Base-by-base conservation (phyloP, 2,888 invertebrate genomes). In the Dryobotodes eremita region DNA sequence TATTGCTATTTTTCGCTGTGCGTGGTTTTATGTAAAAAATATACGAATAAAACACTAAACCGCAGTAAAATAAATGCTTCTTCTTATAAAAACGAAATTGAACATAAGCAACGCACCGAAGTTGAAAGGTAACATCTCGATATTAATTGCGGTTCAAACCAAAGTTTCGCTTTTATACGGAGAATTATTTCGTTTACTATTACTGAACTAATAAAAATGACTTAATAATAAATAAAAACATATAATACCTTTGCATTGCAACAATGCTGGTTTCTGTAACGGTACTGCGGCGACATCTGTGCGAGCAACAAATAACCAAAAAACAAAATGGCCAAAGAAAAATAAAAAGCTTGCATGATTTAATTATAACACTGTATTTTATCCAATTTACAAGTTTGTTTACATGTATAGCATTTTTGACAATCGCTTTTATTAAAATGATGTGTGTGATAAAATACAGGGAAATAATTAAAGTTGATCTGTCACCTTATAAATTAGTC, bases 211-310 rank as follows among this genome's bases (percentile, higher is more conserved):
- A 74, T 77, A 77, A 87, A 80, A 83, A 82, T 20, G 1, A 79
- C 88, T 86, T 88, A 87, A 77, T 75, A 76, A 83, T 75, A 88
- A 86, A 87, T 81, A 72, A 80, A 83, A 82, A 85, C 85, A 84
- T 59, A 86, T 73, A 90, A 93, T 96, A 97, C 97, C 97, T 97
- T 96, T 81, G 94, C 92, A 94, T 95, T 95, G 92, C 96, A 97
- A 96, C 95, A 96, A 93, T 95, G 94, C 92, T 94, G 96, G 85
- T 95, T 95, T 92, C 95, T 94, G 95, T 96, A 96, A 88, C 96
- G 94, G 91, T 96, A 96, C 92, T 92, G 94, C 94, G 95, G 95
- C 94, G 95, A 96, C 94, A 96, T 96, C 96, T 96, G 96, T 94
- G 91, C 92, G 91, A 91, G 82, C 75, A 90, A 88, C 80, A 90